These are phyloP conservation scores for Drosophila mayri DNA, from an alignment of 1,140 invertebrate genomes.

Conservation along the genomic window DNA sequence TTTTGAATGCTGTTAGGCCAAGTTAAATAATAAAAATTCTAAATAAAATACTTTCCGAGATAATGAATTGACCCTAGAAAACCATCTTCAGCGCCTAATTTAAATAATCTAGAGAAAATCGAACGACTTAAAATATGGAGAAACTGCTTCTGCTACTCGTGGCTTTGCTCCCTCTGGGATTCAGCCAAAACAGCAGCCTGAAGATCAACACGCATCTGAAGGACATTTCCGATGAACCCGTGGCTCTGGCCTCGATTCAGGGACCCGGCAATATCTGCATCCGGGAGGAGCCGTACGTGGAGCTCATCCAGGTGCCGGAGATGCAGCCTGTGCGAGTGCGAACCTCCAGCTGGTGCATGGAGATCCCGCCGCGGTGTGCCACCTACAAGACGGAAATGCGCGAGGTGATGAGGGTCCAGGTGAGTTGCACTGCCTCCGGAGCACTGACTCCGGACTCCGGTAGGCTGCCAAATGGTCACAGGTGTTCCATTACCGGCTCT, in stretches of 20 bases:
- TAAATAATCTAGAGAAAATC: too few species aligned
- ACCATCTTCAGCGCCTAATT: neutral
- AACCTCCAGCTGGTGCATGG: constrained; percentile 89
- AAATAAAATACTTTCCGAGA: neutral
- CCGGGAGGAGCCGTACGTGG: constrained; percentile 86
- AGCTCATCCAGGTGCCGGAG: constrained; percentile 86
- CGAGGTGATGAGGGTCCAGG: constrained; percentile 86
- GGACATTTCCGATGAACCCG: constrained; percentile 42
- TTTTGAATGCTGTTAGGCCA: neutral
- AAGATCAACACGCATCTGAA: constrained; percentile 67
- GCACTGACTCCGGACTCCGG: constrained; percentile 1
- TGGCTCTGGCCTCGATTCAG: constrained; percentile 61
- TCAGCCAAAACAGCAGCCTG: constrained; percentile 56
- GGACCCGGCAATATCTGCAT: constrained; percentile 70
- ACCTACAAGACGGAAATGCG: constrained; percentile 87
- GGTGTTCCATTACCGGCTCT: constrained; percentile 67
- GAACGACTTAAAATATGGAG: neutral
- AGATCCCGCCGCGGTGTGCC: constrained; percentile 89
- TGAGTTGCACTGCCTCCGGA: constrained; percentile 63
- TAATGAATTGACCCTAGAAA: neutral
- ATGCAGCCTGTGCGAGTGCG: constrained; percentile 88
- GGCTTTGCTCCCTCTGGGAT: constrained; percentile 19
- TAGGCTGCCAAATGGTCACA: constrained; percentile 29
- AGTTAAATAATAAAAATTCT: neutral
- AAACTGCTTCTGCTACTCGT: constrained; percentile 19